Base-by-base conservation (phyloP, 2,113 vertebrate genomes). In the Paraplagusia blochii region DNA sequence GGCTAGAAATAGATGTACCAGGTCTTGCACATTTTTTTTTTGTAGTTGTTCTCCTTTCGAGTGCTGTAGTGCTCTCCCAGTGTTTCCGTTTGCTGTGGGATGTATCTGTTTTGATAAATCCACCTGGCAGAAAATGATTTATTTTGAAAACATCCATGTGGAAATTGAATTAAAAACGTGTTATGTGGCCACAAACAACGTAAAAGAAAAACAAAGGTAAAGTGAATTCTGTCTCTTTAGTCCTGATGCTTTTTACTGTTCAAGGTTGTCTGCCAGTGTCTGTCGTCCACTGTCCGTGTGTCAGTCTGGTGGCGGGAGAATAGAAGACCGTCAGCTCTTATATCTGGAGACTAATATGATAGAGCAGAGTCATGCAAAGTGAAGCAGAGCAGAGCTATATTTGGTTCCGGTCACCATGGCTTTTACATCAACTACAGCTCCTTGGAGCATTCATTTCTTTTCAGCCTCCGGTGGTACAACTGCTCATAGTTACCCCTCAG, bases 1-100 rank as follows among this genome's bases (percentile, higher is more conserved):
- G 56, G 76, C 72, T 84, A 19, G 69, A 80, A 91, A 90, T 89
- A 91, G 81, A 91, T 66, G 83, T 88, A 84, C 55, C 47, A 89
- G 74, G 74, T 87, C 80, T 87, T 74, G 70, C 83, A 74, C 73
- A 61, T 79, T 84, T 65, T 44, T 43, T 34, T 16, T 11, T n/a
- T n/a, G n/a, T n/a, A n/a, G n/a, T n/a, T n/a, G n/a, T n/a, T 49
- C 56, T 61, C n/a, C 45, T 74, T 39, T 53, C 40, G 52, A 13
- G 14, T 16, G 19, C 53, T 47, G 33, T 48, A 17, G 58, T 62
- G 54, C 55, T 43, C 70, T 61, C 56, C 22, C 15, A 22, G 62
- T 51, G 12, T 44, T 61, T 54, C 50, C 62, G 51, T 45, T 61
- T 58, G 35, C 53, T 45, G 53, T 58, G 50, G 40, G 58, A 74